Evolutionary conservation across 2,888 invertebrate species (phyloP), one percentile per base, ranked within the genome.

Genomic region (Eupithecia pulchellata): DNA sequence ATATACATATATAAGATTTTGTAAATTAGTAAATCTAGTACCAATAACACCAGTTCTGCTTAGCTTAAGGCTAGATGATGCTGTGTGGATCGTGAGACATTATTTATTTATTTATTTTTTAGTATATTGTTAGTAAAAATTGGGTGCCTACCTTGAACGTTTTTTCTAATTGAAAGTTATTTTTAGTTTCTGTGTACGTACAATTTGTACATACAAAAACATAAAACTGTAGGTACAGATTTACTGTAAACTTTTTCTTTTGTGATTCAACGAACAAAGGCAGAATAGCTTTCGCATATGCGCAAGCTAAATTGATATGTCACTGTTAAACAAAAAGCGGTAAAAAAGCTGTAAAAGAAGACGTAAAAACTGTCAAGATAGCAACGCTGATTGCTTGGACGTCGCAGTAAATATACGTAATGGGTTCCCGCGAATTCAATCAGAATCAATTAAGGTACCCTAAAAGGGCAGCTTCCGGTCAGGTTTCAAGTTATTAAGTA

Each of bases 401-500:
- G 63, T 47, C 65, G 32, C 57, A 60, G 58, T 72, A 64, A 72
- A 69, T 52, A 66, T 47, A 36, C 42, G 32, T 72, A 72, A 69
- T 69, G 62, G 72, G 63, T 68, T 72, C 66, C 58, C 63, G 71
- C 67, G 68, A 55, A 27, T 68, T 69, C 63, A 66, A 69, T 72
- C 60, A 29, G 66, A 64, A 60, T 55, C 55, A 66, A 69, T 69
- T 68, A 66, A 36, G 30, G 66, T 17, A 66, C 60, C 69, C 66
- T 69, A 64, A 64, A 66, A 66, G 27, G 61, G 39, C 11, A 32
- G 32, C 25, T 61, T 61, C 61, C 61, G 61, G 61, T 34, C 34
- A 20, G 32, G 55, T 57, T 57, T 17, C 29, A 27, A 27, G 11
- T 52, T 13, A 25, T 25, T 4, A 11, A 25, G 52, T 13, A 52